Base-by-base conservation (phyloP, 2,888 invertebrate species). In the Diaphora mendica region DNA sequence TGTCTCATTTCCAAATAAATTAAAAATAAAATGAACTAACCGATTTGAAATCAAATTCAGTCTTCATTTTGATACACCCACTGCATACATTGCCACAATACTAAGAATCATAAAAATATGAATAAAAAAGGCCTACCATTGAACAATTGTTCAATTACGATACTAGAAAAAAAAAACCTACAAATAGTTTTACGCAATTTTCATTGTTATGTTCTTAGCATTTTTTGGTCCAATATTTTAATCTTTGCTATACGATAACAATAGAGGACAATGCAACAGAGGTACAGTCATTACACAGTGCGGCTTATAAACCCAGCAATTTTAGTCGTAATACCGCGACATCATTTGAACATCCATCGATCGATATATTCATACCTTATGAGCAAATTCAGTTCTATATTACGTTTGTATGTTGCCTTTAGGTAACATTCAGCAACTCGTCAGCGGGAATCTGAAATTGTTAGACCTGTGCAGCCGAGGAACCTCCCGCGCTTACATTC, bases 31-130 rank as follows among this genome's bases (percentile, higher is more conserved):
- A 35, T 51, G 9, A 69, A 69, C 59, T 8, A 26, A 69, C 69
- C 69, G 69, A 62, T 69, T 69, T 69, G 20, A 68, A 71, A 64
- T 64, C 39, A 3, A 59, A 30, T 55, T 64, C 65, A 62, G 39
- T 48, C 30, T 62, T 68, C 68, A 66, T 68, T 64, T 59, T 11
- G 67, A 23, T 72, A 26, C 39, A 59, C 42, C 7, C 51, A 42
- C 59, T n/a, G 39, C 62, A 42, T 55, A 39, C 26, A 42, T 70
- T 71, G 67, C 76, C 74, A 59, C 71, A 62, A 69, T 42, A 42
- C 69, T 69, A 59, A 69, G 39, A n/a, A 26, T 69, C 42, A 62
- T 26, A 30, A 69, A 23, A 15, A 26, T 48, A 30, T 62, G 26
- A 26, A 69, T 26, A 23, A 69, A 69, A 69, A 59, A 67, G 30